These are phyloP conservation scores for Microtus ochrogaster DNA, from an alignment of 2,113 vertebrate species.

Conservation along the genomic window DNA sequence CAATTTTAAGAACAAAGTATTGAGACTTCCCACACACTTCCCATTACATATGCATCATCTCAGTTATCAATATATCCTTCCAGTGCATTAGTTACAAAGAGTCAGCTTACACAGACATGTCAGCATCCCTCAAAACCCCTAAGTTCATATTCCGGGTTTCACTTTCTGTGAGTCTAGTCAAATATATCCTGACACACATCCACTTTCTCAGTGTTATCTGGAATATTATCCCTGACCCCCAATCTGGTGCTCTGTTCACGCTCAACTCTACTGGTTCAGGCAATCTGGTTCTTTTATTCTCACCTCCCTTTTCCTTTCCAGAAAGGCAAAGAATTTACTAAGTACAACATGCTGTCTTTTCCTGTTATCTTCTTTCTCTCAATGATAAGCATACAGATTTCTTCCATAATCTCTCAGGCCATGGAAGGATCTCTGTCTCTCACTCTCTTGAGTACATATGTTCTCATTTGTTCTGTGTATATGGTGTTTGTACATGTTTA, in stretches of 20 bases:
- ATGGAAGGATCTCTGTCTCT: neutral
- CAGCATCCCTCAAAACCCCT: neutral
- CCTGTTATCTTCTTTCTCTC: neutral
- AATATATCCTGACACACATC: neutral
- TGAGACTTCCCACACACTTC: neutral
- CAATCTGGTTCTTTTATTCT: neutral
- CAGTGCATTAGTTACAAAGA: neutral
- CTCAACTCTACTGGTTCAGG: too few relatives aligned
- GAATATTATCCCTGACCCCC: neutral
- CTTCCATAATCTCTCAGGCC: neutral
- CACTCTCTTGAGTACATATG: neutral
- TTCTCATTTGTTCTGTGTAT: neutral
- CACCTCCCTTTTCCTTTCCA: neutral
- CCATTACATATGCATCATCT: neutral
- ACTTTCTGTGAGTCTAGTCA: neutral
- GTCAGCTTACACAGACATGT: neutral
- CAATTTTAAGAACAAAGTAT: neutral
- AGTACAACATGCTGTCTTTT: too few relatives aligned
- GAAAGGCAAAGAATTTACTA: neutral
- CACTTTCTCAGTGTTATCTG: neutral
- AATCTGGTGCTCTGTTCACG: too few relatives aligned
- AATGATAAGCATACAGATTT: neutral
- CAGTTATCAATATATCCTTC: neutral
- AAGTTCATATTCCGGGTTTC: neutral
- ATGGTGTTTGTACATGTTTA: neutral